phyloP scores from a whole-genome alignment of 37 sponge, comb jelly and placozoan species.

The Aplysina aerophoba region DNA sequence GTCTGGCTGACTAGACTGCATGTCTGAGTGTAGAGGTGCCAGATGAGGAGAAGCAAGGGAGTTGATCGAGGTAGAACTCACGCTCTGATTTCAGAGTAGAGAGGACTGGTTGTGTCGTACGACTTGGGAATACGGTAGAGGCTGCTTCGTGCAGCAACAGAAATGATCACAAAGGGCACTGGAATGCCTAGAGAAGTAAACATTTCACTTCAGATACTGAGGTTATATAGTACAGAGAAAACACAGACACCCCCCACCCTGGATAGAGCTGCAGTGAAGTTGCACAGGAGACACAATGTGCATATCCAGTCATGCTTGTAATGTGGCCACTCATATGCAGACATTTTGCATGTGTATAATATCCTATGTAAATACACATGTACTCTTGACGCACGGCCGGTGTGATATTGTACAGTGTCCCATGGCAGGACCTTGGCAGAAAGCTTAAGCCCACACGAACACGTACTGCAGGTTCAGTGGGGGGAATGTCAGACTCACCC shows the following conservation, averaged over 20 bases:
- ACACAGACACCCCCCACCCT: too few relatives aligned
- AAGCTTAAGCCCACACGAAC: not conserved
- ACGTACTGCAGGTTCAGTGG: too few relatives aligned
- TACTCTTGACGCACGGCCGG: not conserved
- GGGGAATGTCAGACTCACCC: slow-evolving; percentile 30
- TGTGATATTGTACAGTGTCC: not conserved
- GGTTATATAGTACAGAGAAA: too few relatives aligned
- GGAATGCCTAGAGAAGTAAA: slow-evolving; percentile 40
- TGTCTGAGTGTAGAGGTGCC: too few relatives aligned
- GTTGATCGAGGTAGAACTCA: not conserved
- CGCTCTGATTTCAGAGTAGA: slow-evolving; percentile 27
- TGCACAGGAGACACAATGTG: not conserved
- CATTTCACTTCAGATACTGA: too few relatives aligned
- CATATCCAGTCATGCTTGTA: not conserved
- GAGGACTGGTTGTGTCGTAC: slow-evolving; percentile 9
- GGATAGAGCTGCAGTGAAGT: not conserved
- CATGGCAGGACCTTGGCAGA: not conserved
- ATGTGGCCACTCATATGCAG: not conserved
- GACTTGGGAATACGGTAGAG: slow-evolving; percentile 22
- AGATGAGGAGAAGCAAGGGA: too few relatives aligned
- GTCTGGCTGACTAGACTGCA: too few relatives aligned
- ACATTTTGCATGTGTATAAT: not conserved
- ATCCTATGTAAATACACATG: too few relatives aligned
- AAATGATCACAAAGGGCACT: slow-evolving; percentile 40
- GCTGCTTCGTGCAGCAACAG: slow-evolving; percentile 25